Base-by-base conservation (phyloP, 1,140 invertebrate species). In the Lanistes nyassanus region DNA sequence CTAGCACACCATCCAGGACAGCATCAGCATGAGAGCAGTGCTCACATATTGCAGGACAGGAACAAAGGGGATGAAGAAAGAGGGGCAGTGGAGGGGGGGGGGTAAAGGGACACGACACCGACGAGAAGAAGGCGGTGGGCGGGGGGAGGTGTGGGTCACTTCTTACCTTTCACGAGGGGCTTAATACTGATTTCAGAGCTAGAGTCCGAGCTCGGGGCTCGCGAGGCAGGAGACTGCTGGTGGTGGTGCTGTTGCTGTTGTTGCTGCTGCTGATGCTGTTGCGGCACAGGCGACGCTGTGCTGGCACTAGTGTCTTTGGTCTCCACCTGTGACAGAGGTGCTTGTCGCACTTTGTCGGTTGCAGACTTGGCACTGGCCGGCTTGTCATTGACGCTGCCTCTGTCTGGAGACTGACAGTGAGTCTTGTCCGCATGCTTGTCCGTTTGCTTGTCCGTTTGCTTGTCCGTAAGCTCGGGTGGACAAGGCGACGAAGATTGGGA, bases 101-200 rank as follows among this genome's bases (percentile, higher is more conserved):
- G 4, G 58, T 1, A 31, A 6, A 31, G 58, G 4, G 11, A n/a
- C 34, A 23, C 29, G 62, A 37, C 11, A 37, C 34, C 11, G 42
- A 39, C 36, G 42, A 64, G 29, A 2, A 42, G 23, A 6, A 66
- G 36, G 37, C 16, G 19, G 37, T 21, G 26, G 37, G 37, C 29
- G 9, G 0, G 58, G 58, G 23, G 58, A 31, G 58, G 58, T 2
- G 58, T n/a, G 58, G n/a, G 62, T 72, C 55, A 72, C 70, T 72
- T 56, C 70, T 72, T 72, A 72, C 70, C 70, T 72, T 72, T 72
- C 55, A 72, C 36, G 23, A 62, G 36, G 7, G 70, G 70, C 36
- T 72, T 72, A 72, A 72, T 72, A 72, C 70, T 72, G 70, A 72
- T 56, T 60, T 72, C 70, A 21, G 55, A 42, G 37, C 55, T 60